These are phyloP conservation scores for Drosophila engyochracea DNA, from an alignment of 2,888 invertebrate genomes.

Conservation along the genomic window DNA sequence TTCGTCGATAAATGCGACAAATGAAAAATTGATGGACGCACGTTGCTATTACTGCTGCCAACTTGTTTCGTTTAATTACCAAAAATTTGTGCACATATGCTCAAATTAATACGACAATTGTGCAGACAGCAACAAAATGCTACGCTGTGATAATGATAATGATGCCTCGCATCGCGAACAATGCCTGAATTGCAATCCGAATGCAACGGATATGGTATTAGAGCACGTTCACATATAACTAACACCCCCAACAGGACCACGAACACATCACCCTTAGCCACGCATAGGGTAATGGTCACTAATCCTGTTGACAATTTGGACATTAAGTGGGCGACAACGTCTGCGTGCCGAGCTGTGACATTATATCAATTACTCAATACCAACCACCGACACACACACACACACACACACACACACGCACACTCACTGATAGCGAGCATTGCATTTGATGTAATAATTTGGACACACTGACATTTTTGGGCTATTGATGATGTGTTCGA, in stretches of 20 bases:
- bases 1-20: conserved; percentile 21
- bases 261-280: background rate
- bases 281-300: conserved; percentile 42
- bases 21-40: conserved; percentile 60
- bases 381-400: conserved; percentile 32
- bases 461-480: conserved; percentile 71
- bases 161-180: conserved; percentile 34
- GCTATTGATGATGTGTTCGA: conserved; percentile 45
- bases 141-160: conserved; percentile 66
- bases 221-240: conserved; percentile 49
- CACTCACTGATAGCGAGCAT: conserved; percentile 51
- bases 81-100: conserved; percentile 77
- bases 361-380: conserved; percentile 78
- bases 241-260: background rate
- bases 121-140: conserved; percentile 18
- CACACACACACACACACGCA: no score
- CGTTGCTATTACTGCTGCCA: conserved; percentile 13
- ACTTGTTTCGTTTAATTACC: conserved; percentile 66
- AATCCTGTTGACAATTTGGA: conserved; percentile 76
- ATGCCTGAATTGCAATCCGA: conserved; percentile 24
- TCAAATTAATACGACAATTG: conserved; percentile 71
- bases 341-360: conserved; percentile 51
- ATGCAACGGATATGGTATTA: conserved; percentile 61
- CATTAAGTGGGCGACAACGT: conserved; percentile 73
- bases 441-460: conserved; percentile 82